Evolutionary conservation across 1,140 invertebrate genomes (phyloP).

Genomic region (Anoplophora glabripennis): DNA sequence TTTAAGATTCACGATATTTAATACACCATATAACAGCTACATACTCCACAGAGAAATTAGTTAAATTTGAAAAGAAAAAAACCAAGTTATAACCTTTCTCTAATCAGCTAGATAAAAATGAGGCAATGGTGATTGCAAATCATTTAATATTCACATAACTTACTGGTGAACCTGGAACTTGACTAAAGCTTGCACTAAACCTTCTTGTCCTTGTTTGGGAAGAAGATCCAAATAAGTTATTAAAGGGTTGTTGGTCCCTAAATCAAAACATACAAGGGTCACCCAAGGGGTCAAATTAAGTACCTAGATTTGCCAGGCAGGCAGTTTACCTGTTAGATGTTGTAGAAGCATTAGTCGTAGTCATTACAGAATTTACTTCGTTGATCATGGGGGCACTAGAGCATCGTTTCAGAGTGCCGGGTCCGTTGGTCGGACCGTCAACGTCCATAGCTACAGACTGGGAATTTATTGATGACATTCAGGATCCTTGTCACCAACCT

Average conservation of each 20-base stretch:
- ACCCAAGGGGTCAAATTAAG: neutral
- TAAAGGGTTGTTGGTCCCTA: constrained; percentile 52
- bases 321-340: constrained; percentile 26
- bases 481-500: constrained; percentile 23
- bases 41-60: no score
- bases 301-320: neutral
- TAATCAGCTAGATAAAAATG: neutral
- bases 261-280: constrained; percentile 4
- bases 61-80: no score
- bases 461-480: constrained; percentile 46
- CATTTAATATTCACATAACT: constrained; percentile 35
- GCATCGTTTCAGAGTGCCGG: constrained; percentile 69
- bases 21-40: no score
- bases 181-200: constrained; percentile 82
- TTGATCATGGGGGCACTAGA: constrained; percentile 84
- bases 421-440: constrained; percentile 50
- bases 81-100: neutral
- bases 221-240: constrained; percentile 55
- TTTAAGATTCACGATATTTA: no score
- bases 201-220: constrained; percentile 63
- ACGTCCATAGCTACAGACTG: constrained; percentile 57
- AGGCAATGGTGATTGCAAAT: neutral
- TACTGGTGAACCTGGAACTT: constrained; percentile 56
- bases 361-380: constrained; percentile 53
- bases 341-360: constrained; percentile 51